Conservation (phyloP, 2,888 invertebrate species). For the Elmis aenea region DNA sequence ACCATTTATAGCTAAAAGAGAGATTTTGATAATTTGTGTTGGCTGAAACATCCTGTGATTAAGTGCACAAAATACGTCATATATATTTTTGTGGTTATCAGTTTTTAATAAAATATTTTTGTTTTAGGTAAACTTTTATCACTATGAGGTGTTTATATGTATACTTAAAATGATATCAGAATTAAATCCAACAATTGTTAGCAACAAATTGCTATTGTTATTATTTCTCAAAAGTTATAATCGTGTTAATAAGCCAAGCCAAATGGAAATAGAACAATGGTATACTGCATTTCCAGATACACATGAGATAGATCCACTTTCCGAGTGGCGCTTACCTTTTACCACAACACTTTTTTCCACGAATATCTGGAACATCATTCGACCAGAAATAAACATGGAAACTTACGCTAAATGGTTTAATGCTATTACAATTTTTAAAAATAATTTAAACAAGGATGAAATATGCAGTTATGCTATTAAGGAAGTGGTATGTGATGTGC, state of each 20-base stretch:
- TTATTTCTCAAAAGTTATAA: conserved; percentile 38
- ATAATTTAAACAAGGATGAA: conserved; percentile 43
- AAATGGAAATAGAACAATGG: conserved; percentile 49
- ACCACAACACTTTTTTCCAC: conserved; percentile 36
- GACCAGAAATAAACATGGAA: conserved; percentile 47
- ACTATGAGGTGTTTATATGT: conserved; percentile 51
- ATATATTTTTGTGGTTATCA: conserved; percentile 7
- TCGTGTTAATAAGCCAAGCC: conserved; percentile 43
- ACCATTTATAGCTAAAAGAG: too few relatives aligned
- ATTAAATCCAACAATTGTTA: conserved; percentile 14
- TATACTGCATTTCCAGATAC: conserved; percentile 39
- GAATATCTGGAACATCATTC: conserved; percentile 47
- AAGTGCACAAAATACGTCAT: too few relatives aligned
- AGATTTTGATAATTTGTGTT: too few relatives aligned
- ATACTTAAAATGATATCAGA: conserved; percentile 40
- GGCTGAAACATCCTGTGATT: too few relatives aligned
- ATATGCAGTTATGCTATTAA: conserved; percentile 50
- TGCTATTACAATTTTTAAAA: conserved; percentile 35
- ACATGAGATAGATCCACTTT: conserved; percentile 45
- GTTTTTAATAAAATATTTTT: conserved; percentile 10
- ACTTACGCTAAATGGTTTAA: conserved; percentile 50
- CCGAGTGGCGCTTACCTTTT: conserved; percentile 51
- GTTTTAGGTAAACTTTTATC: conserved; percentile 49
- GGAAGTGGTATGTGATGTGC: conserved; percentile 38
- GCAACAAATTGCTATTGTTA: conserved; percentile 27